Evolutionary conservation across 2,888 invertebrate genomes (phyloP).

Genomic region (Hymenopus coronatus): DNA sequence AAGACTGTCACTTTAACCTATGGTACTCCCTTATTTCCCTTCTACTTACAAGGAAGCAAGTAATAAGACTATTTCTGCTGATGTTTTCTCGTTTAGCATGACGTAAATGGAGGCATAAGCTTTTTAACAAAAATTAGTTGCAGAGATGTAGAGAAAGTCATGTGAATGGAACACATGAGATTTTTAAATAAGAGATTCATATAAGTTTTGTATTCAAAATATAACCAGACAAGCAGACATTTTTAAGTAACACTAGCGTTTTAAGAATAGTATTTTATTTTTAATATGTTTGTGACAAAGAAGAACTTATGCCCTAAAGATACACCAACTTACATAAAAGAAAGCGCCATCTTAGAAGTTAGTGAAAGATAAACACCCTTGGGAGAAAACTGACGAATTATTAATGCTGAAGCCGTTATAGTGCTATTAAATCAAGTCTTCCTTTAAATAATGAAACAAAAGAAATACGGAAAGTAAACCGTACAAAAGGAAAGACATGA

Average conservation of each 20-base stretch:
- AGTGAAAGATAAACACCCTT: background rate
- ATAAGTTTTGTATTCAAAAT: background rate
- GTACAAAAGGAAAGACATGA: background rate
- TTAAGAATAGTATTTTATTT: background rate
- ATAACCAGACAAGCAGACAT: background rate
- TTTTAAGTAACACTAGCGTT: background rate
- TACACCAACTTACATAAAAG: background rate
- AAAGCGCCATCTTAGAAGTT: background rate
- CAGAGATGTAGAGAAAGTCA: too few relatives aligned
- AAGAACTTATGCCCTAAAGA: background rate
- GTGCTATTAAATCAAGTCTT: background rate
- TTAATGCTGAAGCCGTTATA: background rate
- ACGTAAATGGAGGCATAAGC: too few relatives aligned
- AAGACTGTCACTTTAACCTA: too few relatives aligned
- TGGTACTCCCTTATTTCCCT: too few relatives aligned
- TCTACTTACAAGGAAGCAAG: too few relatives aligned
- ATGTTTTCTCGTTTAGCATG: too few relatives aligned
- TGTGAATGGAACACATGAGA: too few relatives aligned
- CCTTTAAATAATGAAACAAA: background rate
- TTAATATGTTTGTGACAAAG: background rate
- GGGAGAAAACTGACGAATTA: background rate
- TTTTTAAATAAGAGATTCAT: too few relatives aligned
- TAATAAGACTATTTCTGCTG: too few relatives aligned
- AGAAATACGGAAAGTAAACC: background rate
- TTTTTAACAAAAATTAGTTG: too few relatives aligned